Evolutionary conservation across 2,797 vertebrate species (phyloP).

Genomic region (Stomatorhinus walkeri): DNA sequence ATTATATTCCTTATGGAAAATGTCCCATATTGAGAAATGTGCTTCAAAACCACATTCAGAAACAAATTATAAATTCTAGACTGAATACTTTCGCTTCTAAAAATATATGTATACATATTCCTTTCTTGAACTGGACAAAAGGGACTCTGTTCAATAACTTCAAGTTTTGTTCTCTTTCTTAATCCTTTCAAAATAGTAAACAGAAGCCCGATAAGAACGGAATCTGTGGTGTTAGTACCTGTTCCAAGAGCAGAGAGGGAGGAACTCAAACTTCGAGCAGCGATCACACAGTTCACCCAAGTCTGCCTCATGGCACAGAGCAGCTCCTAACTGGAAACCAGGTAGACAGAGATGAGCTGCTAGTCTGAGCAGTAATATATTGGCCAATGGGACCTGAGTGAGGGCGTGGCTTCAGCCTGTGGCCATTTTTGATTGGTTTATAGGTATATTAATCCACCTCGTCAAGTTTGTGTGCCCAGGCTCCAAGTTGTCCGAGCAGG

Average conservation of each 20-base stretch:
- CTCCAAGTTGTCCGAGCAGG: not conserved
- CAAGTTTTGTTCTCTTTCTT: not conserved
- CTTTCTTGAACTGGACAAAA: not conserved
- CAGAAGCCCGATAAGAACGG: not conserved
- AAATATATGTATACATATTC: not conserved
- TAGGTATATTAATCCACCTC: not conserved
- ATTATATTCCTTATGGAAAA: not conserved
- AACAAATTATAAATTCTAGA: not conserved
- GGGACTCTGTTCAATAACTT: not conserved
- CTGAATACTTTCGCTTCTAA: not conserved
- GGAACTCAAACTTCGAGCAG: not conserved
- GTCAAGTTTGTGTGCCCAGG: not conserved
- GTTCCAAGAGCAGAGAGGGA: not conserved
- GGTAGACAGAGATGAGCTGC: not conserved
- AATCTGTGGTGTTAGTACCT: not conserved
- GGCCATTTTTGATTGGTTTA: not conserved
- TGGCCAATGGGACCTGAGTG: not conserved
- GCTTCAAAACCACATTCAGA: slow-evolving; percentile 1
- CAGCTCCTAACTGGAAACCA: not conserved
- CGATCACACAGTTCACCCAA: not conserved
- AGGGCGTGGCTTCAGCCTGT: not conserved
- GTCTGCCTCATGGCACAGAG: not conserved
- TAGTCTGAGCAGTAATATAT: not conserved
- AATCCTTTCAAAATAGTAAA: not conserved
- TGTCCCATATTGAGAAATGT: not conserved